Evolutionary conservation across 2,888 invertebrate genomes (phyloP).

Genomic region (Bugula neritina): DNA sequence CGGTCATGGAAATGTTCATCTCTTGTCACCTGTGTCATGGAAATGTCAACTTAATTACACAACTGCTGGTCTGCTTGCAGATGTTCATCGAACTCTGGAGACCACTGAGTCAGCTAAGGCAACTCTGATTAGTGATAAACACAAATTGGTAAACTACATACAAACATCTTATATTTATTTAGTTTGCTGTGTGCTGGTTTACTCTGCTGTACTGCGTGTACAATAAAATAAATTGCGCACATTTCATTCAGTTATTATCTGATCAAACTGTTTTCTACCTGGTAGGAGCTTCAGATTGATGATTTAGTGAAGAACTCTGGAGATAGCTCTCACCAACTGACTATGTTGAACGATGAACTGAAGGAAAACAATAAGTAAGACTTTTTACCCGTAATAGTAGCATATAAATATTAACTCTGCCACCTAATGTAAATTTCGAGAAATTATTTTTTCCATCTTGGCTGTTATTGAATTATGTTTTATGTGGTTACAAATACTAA

Average conservation of each 20-base stretch:
- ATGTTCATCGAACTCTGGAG: not conserved
- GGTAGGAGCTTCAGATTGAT: conserved; percentile 43
- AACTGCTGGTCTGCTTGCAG: too few species aligned
- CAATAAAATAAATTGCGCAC: too few species aligned
- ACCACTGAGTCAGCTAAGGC: not conserved
- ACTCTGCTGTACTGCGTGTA: too few species aligned
- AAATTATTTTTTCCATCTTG: not conserved
- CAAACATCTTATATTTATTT: not conserved
- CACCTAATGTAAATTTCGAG: not conserved
- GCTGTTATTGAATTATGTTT: too few species aligned
- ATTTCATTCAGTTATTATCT: too few species aligned
- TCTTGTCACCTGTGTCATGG: too few species aligned
- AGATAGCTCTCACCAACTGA: conserved; percentile 50
- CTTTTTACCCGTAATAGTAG: not conserved
- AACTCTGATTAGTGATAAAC: not conserved
- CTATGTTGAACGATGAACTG: conserved; percentile 47
- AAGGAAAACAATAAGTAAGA: conserved; percentile 50
- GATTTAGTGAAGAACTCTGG: conserved; percentile 52
- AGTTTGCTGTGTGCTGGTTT: too few species aligned
- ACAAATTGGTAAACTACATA: conserved; percentile 2
- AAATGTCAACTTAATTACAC: too few species aligned
- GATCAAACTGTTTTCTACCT: too few species aligned
- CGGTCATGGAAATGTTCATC: too few species aligned
- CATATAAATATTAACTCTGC: not conserved
- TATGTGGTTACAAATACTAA: too few species aligned